Conservation (phyloP, 2,113 vertebrate genomes). For the Sinocyclocheilus grahami region DNA sequence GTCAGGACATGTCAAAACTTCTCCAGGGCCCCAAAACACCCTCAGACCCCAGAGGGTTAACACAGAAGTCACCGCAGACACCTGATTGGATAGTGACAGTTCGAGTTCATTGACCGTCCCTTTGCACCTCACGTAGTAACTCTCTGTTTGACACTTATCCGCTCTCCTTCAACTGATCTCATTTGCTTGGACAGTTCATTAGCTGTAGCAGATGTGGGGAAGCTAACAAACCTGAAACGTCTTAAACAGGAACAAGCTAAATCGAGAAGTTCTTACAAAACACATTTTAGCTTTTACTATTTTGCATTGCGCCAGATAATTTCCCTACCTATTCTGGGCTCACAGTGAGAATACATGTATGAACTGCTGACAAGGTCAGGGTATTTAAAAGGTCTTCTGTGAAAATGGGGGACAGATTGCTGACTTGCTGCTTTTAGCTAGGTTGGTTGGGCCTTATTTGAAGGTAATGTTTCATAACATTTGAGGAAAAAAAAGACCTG, state of each 20-base stretch:
- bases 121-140: not conserved
- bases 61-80: not conserved
- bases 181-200: conserved; percentile 69
- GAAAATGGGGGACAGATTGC: not conserved
- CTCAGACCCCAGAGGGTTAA: too few relatives aligned
- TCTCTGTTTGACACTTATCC: conserved; percentile 72
- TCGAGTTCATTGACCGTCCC: not conserved
- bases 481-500: not conserved
- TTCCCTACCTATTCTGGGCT: not conserved
- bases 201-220: conserved; percentile 55
- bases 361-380: not conserved
- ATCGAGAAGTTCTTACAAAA: not conserved
- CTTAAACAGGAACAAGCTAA: conserved; percentile 5
- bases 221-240: not conserved
- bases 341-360: not conserved
- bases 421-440: not conserved
- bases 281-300: not conserved
- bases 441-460: not conserved
- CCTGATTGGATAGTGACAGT: not conserved
- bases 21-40: too few relatives aligned
- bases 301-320: not conserved
- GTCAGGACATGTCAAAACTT: too few relatives aligned
- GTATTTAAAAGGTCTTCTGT: conserved; percentile 7
- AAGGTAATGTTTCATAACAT: not conserved
- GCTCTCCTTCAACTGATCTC: conserved; percentile 64